Conservation (phyloP, 2,888 invertebrate species). For the Corbicula japonica region DNA sequence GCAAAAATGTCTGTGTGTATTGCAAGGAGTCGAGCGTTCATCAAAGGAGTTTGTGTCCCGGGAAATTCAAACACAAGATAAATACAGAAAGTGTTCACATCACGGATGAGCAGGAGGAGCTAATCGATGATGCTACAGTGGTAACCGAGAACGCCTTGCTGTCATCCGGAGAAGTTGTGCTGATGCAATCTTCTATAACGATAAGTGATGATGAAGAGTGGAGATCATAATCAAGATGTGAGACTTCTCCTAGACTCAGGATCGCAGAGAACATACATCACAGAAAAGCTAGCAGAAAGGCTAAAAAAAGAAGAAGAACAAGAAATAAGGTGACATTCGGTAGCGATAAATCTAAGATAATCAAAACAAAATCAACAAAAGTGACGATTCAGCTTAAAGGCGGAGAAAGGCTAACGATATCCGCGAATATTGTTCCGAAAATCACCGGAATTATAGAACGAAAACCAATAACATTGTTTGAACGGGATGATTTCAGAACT, state of each 20-base stretch:
- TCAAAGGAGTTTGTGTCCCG: conserved; percentile 50
- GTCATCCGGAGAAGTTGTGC: too few species aligned
- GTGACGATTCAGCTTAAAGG: conserved; percentile 17
- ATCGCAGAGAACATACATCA: conserved; percentile 36
- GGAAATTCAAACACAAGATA: too few species aligned
- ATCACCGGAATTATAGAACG: conserved; percentile 33
- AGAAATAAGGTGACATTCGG: conserved; percentile 38
- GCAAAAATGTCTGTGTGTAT: conserved; percentile 32
- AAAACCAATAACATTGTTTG: conserved; percentile 4
- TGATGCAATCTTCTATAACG: too few species aligned
- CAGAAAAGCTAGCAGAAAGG: conserved; percentile 18
- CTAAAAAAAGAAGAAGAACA: background rate
- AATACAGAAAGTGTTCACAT: too few species aligned
- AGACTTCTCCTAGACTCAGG: conserved; percentile 34
- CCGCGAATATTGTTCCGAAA: conserved; percentile 32
- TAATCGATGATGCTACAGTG: too few species aligned
- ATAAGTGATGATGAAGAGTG: conserved; percentile 8
- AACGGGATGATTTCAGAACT: background rate
- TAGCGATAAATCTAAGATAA: conserved; percentile 21
- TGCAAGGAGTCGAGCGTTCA: conserved; percentile 26
- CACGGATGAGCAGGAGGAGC: too few species aligned
- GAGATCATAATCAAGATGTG: background rate
- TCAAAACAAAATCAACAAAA: conserved; percentile 20
- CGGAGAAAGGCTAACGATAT: conserved; percentile 10
- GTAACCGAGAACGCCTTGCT: too few species aligned